These are phyloP conservation scores for Noctilio leporinus DNA, from an alignment of 2,113 vertebrate genomes.

Conservation along the genomic window DNA sequence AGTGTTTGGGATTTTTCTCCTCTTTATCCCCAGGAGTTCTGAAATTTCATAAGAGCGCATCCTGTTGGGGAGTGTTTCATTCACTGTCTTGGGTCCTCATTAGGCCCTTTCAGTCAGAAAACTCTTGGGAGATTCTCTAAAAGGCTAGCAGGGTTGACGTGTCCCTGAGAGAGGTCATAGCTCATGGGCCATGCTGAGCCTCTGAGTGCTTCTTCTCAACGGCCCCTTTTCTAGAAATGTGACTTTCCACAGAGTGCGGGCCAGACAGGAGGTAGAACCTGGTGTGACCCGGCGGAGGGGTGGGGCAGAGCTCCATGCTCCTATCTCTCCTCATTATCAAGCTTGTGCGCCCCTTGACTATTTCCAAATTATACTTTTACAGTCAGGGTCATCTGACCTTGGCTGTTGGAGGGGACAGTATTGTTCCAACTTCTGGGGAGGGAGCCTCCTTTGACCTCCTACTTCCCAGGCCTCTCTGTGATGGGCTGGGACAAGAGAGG, in stretches of 20 bases:
- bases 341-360: not conserved
- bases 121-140: not conserved
- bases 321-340: not conserved
- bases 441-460: not conserved
- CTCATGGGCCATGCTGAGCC: not conserved
- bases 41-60: not conserved
- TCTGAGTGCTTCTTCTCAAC: not conserved
- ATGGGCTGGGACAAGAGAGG: not conserved
- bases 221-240: not conserved
- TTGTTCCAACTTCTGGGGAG: not conserved
- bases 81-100: not conserved
- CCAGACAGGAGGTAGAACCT: not conserved
- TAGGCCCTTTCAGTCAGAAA: not conserved
- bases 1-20: not conserved
- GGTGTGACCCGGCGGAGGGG: not conserved
- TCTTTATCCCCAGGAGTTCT: not conserved
- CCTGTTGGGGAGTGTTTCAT: not conserved
- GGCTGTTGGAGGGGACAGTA: not conserved
- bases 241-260: not conserved
- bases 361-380: constrained; percentile 43
- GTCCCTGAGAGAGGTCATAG: not conserved
- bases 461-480: not conserved
- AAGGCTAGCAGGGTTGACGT: not conserved
- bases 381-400: constrained; percentile 13
- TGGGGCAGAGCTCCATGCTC: not conserved